Evolutionary conservation across 2,113 vertebrate genomes (phyloP), one percentile per base, ranked within the genome.

Genomic region (Apeltes quadracus): DNA sequence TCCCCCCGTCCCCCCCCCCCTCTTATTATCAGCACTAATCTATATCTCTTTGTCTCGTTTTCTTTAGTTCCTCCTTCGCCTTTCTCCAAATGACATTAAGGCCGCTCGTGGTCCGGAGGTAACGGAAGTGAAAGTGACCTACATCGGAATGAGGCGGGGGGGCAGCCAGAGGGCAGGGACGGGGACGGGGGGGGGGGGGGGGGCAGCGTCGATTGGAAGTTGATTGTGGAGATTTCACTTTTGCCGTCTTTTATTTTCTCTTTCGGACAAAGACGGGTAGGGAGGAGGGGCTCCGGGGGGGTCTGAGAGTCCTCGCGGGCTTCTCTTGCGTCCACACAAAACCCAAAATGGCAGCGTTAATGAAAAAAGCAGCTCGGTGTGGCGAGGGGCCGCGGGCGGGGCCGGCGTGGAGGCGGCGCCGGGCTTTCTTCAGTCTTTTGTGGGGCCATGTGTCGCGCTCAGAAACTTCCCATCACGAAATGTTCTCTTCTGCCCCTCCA

Each of bases 11-110:
- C 81, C 79, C 92, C 59, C 88, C 94, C 92, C 54, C 71, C 50
- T 79, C 78, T 84, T 94, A 83, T 96, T 95, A 95, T 96, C 94
- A 90, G 88, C 87, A 91, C 93, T 95, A 94, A 96, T 98, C 97
- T 96, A 97, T 98, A 97, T 95, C 92, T 94, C 95, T 98, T 98
- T 98, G 97, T 98, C 92, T 96, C 92, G 82, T 91, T 90, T 95
- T 93, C 94, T 95, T 95, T 95, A 91, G 90, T 93, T 90, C 86
- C 87, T 87, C 74, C 69, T 92, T 84, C 87, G 91, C 41, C 34
- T 81, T 93, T 94, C 93, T 92, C 86, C 91, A 95, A 94, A 95
- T 89, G 88, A 93, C 95, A 96, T 94, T 95, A 94, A 93, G 93
- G 88, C 91, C 87, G 71, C 56, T 90, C 87, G 75, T 82, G 90